These are phyloP conservation scores for Stenichneumon culpator DNA, from an alignment of 2,888 invertebrate species.

Conservation along the genomic window DNA sequence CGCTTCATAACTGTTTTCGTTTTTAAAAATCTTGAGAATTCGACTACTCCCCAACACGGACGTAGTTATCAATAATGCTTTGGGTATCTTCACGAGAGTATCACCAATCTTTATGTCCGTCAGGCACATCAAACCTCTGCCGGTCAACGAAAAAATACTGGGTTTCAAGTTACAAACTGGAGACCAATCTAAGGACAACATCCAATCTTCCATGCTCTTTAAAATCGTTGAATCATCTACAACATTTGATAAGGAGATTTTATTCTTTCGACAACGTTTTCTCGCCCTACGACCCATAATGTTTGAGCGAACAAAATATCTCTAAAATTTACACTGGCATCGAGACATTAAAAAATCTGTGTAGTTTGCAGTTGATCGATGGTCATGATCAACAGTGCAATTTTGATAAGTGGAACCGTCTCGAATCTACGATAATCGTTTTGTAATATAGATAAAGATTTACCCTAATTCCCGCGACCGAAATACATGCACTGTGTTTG, in stretches of 20 bases:
- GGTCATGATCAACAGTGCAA: not conserved
- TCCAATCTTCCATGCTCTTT: constrained; percentile 76
- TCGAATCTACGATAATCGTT: not conserved
- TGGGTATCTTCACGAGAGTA: constrained; percentile 86
- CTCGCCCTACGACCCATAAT: constrained; percentile 81
- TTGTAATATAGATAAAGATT: constrained; percentile 39
- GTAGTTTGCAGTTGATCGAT: not conserved
- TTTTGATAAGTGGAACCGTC: not conserved
- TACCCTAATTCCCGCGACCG: constrained; percentile 68
- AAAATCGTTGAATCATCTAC: constrained; percentile 68
- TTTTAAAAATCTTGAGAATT: constrained; percentile 74
- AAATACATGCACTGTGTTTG: constrained; percentile 54
- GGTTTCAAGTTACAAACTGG: constrained; percentile 74
- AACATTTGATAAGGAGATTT: constrained; percentile 65
- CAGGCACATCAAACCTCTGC: constrained; percentile 90
- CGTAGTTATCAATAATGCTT: constrained; percentile 86
- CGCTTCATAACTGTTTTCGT: constrained; percentile 83
- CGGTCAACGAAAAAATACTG: constrained; percentile 88
- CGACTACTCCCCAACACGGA: constrained; percentile 81
- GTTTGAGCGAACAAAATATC: constrained; percentile 43
- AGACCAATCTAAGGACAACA: constrained; percentile 74
- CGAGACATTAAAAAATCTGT: not conserved
- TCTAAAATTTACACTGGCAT: constrained; percentile 45
- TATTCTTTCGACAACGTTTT: constrained; percentile 76
- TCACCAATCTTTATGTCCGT: constrained; percentile 84